A percentile compares a stretch with the other conserved stretches of the same genome.
These are phyloP conservation scores for Akabosia matsudoensis DNA, from an alignment of 1,140 invertebrate species.

Conservation along the genomic window DNA sequence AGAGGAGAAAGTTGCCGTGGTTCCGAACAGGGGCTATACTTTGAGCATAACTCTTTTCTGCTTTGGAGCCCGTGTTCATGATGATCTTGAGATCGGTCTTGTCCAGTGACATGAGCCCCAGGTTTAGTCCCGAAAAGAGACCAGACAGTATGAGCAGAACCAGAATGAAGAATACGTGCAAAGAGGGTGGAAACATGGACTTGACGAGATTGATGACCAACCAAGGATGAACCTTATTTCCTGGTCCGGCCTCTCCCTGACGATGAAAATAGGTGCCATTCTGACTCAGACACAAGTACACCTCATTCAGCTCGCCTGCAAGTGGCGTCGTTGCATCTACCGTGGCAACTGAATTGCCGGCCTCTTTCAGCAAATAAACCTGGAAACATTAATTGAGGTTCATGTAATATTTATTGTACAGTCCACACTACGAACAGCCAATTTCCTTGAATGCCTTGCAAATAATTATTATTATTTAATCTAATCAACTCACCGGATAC, in stretches of 20 bases:
- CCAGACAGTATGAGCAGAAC: conserved; percentile 58
- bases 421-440: too few relatives aligned
- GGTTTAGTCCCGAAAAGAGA: conserved; percentile 60
- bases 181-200: conserved; percentile 35
- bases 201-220: conserved; percentile 29
- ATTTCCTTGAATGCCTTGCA: too few relatives aligned
- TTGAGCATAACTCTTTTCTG: conserved; percentile 54
- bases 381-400: not conserved
- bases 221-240: conserved; percentile 14
- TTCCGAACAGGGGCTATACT: conserved; percentile 56
- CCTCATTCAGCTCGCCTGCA: conserved; percentile 12
- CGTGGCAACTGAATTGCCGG: not conserved
- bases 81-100: conserved; percentile 60
- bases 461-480: too few relatives aligned
- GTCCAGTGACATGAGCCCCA: conserved; percentile 63
- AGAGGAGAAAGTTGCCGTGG: conserved; percentile 63
- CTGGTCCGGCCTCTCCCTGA: not conserved
- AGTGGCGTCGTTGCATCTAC: conserved; percentile 26
- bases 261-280: not conserved
- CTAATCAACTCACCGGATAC: not conserved
- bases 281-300: conserved; percentile 35
- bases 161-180: conserved; percentile 52
- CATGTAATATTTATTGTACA: too few relatives aligned
- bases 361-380: not conserved
- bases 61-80: conserved; percentile 50